Base-by-base conservation (phyloP, 2,113 vertebrate genomes). In the Syngnathus scovelli region DNA sequence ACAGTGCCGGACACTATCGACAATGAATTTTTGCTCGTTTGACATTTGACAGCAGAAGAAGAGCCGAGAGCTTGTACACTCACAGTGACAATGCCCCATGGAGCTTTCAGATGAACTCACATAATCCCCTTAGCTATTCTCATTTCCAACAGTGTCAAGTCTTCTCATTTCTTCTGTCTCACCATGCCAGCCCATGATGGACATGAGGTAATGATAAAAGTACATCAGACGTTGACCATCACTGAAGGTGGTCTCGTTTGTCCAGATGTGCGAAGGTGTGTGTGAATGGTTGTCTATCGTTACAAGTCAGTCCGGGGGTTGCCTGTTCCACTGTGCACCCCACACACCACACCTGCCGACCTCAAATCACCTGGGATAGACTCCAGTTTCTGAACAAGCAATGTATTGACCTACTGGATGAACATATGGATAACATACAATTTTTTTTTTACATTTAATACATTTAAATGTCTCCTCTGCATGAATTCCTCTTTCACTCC, bases 31-130 rank as follows among this genome's bases (percentile, higher is more conserved):
- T 59, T 65, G 36, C 46, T 63, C 61, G 84, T 88, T 85, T 85
- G 79, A 78, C 78, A 81, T 80, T 73, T 82, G 76, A 83, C 75
- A 76, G 67, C 1, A 46, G 78, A 59, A 72, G 67, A 69, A 33
- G 73, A 79, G 65, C 63, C 18, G 70, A 58, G 69, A 74, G 73
- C 70, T 83, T 74, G 83, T 82, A 71, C 71, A 69, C 77, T 61
- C 70, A 33, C 69, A 1, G 64, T 67, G 72, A 78, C 70, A 75
- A 80, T 81, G 85, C 70, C 76, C 74, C 0, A 18, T 39, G 71
- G 86, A 78, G 62, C 69, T 49, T 64, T 70, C 56, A 66, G 52
- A 63, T 69, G 83, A 82, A 83, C 81, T 78, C 67, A 63, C 18
- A 48, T 67, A 69, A 74, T 77, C 78, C 67, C 70, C 73, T 61